Conservation (phyloP, 2,797 vertebrate species). For the Acanthurus lineatus region DNA sequence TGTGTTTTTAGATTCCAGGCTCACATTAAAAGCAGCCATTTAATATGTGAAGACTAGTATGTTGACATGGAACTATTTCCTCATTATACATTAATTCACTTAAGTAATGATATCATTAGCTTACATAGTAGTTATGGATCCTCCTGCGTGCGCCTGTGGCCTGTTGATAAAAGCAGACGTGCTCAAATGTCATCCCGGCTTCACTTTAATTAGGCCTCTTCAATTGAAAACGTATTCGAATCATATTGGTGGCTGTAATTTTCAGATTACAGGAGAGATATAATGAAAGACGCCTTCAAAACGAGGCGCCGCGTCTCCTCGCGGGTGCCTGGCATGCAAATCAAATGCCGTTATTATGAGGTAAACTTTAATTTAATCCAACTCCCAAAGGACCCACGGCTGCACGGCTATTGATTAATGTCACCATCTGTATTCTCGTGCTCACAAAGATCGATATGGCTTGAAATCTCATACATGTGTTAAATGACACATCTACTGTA, state of each 20-base stretch:
- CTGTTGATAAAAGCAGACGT: neutral
- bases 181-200: constrained; percentile 11
- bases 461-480: constrained; percentile 51
- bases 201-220: constrained; percentile 23
- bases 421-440: constrained; percentile 31
- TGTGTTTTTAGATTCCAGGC: constrained; percentile 20
- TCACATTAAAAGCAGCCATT: constrained; percentile 26
- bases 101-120: constrained; percentile 55
- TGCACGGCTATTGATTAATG: constrained; percentile 57
- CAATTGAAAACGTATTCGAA: constrained; percentile 36
- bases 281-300: constrained; percentile 37
- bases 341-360: constrained; percentile 47
- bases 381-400: constrained; percentile 23
- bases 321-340: constrained; percentile 32
- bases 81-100: constrained; percentile 61
- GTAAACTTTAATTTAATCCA: constrained; percentile 64
- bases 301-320: constrained; percentile 6
- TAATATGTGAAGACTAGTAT: constrained; percentile 24
- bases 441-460: constrained; percentile 55
- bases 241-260: constrained; percentile 27
- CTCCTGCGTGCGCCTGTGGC: constrained; percentile 13
- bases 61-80: constrained; percentile 37
- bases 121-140: neutral
- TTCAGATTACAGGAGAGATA: constrained; percentile 29
- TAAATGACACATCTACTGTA: constrained; percentile 35